phyloP scores from a whole-genome alignment of 2,113 vertebrate species.

The Cynocephalus volans region DNA sequence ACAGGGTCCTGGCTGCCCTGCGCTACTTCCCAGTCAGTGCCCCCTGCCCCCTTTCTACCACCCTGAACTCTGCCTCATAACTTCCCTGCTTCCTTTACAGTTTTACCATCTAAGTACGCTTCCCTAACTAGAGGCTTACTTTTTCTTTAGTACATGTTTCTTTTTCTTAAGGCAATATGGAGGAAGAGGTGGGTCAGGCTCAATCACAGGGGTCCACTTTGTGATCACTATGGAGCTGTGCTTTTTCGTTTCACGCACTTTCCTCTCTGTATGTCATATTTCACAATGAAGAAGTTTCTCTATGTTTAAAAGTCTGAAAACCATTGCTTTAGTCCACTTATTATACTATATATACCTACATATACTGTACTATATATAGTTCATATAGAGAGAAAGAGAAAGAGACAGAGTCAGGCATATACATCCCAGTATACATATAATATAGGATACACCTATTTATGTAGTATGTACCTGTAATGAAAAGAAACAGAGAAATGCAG shows the following conservation, averaged over 20 bases:
- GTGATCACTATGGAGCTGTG: accelerated
- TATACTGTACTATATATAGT: too few relatives aligned
- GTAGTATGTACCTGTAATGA: not conserved
- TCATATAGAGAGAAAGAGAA: not conserved
- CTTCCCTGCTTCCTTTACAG: too few relatives aligned
- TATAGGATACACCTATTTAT: not conserved
- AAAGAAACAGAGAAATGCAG: not conserved
- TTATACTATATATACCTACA: accelerated
- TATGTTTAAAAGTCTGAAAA: not conserved
- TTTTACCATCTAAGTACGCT: too few relatives aligned
- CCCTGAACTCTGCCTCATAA: accelerated
- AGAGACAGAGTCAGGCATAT: not conserved
- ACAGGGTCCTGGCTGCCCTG: not conserved
- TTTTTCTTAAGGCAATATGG: accelerated
- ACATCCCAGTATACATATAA: not conserved
- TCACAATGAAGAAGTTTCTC: not conserved
- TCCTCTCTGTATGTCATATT: not conserved
- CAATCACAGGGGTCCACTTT: not conserved
- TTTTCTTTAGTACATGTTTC: not conserved
- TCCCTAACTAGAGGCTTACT: not conserved
- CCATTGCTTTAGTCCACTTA: not conserved
- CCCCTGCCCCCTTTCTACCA: not conserved
- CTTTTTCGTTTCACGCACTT: not conserved
- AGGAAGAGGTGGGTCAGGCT: accelerated
- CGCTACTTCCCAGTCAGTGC: not conserved